Conservation (phyloP, 1,140 invertebrate genomes). For the Cardiocondyla obscurior region DNA sequence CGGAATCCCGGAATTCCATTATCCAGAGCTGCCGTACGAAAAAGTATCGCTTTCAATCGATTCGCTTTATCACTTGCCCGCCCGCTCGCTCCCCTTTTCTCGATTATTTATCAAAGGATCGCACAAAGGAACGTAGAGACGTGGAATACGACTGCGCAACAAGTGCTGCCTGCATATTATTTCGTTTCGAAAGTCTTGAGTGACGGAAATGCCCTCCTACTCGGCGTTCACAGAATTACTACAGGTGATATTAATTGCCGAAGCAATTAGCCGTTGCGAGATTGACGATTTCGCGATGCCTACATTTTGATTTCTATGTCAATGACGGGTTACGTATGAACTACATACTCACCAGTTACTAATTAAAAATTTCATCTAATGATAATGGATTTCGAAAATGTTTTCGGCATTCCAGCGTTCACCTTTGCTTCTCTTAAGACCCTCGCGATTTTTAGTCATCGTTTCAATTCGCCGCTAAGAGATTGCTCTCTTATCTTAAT, state of each 20-base stretch:
- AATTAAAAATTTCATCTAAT: too few species aligned
- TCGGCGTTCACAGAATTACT: constrained; percentile 10
- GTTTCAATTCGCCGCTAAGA: too few species aligned
- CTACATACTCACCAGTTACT: neutral
- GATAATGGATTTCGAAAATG: too few species aligned
- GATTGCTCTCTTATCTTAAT: too few species aligned
- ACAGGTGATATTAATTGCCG: constrained; percentile 58
- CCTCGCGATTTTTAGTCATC: too few species aligned
- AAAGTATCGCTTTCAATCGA: neutral
- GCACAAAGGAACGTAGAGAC: neutral
- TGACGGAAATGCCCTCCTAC: constrained; percentile 46
- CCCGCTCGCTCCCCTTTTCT: neutral
- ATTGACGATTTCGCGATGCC: constrained; percentile 56
- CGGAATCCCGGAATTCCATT: neutral
- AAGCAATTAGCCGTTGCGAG: constrained; percentile 55
- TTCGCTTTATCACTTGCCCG: neutral
- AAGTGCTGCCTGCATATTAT: constrained; percentile 12
- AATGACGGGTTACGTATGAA: constrained; percentile 46
- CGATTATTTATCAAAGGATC: neutral
- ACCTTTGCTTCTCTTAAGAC: too few species aligned
- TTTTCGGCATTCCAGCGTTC: too few species aligned
- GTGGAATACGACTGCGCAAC: constrained; percentile 13
- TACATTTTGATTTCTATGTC: constrained; percentile 52
- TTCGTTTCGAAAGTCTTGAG: constrained; percentile 34
- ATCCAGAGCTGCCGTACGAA: neutral